phyloP scores from a whole-genome alignment of 2,113 vertebrate species.

The Eonycteris spelaea region DNA sequence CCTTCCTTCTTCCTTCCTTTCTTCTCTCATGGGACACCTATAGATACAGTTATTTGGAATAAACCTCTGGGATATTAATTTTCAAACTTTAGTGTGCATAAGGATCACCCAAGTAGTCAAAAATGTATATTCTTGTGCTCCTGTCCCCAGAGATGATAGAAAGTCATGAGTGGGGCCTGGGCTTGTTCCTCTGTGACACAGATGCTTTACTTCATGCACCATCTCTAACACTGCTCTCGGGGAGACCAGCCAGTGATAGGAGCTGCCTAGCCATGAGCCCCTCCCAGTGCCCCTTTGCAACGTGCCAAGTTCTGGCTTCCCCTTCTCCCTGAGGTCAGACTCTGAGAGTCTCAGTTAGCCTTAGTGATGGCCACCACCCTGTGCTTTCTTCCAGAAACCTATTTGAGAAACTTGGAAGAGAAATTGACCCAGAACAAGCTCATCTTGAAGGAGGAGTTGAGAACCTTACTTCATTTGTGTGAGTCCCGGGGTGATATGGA shows the following conservation, averaged over 20 bases:
- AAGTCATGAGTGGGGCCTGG: neutral
- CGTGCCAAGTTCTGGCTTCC: neutral
- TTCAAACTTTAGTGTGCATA: neutral
- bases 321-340: neutral
- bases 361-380: neutral
- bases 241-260: neutral
- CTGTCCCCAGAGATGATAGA: neutral
- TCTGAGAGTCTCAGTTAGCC: neutral
- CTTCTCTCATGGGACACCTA: neutral
- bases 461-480: slow-evolving; percentile 90
- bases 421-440: slow-evolving; percentile 86
- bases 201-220: neutral
- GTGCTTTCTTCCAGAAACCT: slow-evolving; percentile 84
- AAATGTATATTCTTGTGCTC: neutral
- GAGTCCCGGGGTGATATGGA: slow-evolving; percentile 86
- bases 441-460: slow-evolving; percentile 88
- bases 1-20: neutral
- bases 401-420: slow-evolving; percentile 84
- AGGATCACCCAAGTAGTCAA: neutral
- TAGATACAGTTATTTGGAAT: neutral
- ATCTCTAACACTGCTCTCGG: neutral
- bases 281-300: neutral
- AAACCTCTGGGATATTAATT: neutral
- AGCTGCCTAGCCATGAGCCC: rapidly evolving
- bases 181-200: too few species aligned